phyloP scores from a whole-genome alignment of 2,888 invertebrate genomes.

The Sarcophaga variegata region DNA sequence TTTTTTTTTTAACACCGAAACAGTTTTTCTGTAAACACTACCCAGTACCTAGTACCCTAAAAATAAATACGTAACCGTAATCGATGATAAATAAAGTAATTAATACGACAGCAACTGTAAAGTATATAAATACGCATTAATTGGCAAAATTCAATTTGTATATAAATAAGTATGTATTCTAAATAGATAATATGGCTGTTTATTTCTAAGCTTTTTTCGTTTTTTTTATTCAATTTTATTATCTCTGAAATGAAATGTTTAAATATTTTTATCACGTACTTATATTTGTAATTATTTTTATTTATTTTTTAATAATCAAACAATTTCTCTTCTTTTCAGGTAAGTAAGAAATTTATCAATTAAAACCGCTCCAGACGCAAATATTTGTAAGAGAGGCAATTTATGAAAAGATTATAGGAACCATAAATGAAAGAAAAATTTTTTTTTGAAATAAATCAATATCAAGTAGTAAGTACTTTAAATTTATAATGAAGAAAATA shows the following conservation, averaged over 20 bases:
- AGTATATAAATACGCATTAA: neutral
- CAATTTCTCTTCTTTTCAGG: slow-evolving; percentile 53
- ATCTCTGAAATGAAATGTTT: neutral
- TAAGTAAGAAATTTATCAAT: slow-evolving; percentile 44
- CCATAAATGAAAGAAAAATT: slow-evolving; percentile 5
- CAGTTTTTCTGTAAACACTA: no score
- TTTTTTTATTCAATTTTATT: neutral
- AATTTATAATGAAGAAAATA: slow-evolving; percentile 22
- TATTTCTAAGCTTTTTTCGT: slow-evolving; percentile 25
- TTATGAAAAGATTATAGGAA: slow-evolving; percentile 56
- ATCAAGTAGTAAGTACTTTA: slow-evolving; percentile 61
- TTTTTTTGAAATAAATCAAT: slow-evolving; percentile 38
- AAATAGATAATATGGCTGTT: slow-evolving; percentile 47
- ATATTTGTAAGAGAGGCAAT: slow-evolving; percentile 38
- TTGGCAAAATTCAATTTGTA: neutral
- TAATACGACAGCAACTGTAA: no score
- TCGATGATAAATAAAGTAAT: no score
- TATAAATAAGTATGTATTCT: slow-evolving; percentile 9
- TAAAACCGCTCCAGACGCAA: neutral
- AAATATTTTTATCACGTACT: neutral
- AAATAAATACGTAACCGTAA: no score
- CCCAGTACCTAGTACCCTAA: no score
- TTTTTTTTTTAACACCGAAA: no score
- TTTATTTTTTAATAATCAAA: slow-evolving; percentile 1
- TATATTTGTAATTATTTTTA: neutral